Percentiles rank a stretch among this genome's conserved stretches.
Conservation (phyloP, 2,113 vertebrate species). For the Lycocorax pyrrhopterus region DNA sequence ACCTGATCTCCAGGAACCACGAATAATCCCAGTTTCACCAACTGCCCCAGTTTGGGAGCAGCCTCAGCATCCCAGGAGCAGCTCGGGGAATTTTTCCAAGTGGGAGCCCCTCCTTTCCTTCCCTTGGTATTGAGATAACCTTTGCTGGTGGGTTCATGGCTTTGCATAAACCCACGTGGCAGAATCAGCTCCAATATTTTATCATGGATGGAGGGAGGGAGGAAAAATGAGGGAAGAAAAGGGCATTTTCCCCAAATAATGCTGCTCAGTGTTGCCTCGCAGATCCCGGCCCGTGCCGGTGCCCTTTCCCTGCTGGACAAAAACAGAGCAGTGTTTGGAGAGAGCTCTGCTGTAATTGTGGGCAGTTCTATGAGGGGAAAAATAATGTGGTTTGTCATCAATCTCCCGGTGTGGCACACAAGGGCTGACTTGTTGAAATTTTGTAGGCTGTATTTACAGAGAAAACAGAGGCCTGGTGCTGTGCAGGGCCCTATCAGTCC, state of each 20-base stretch:
- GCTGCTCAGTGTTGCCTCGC: neutral
- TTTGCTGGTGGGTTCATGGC: neutral
- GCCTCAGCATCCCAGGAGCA: neutral
- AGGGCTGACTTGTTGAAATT: conserved; percentile 79
- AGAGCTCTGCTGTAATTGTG: conserved; percentile 65
- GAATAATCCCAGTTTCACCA: neutral
- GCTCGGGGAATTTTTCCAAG: neutral
- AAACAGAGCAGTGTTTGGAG: conserved; percentile 61
- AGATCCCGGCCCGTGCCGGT: neutral
- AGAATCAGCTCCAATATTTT: neutral
- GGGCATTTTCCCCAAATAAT: conserved; percentile 23
- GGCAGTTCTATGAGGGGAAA: conserved; percentile 67
- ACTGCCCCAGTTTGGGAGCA: neutral
- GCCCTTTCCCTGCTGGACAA: conserved; percentile 32
- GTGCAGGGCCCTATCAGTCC: conserved; percentile 61
- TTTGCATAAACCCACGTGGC: neutral
- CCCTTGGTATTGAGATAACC: neutral
- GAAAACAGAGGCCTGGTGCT: conserved; percentile 77
- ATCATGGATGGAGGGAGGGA: neutral
- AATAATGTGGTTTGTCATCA: conserved; percentile 80
- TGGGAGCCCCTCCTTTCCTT: neutral
- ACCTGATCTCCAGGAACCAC: neutral
- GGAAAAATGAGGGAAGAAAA: conserved; percentile 17
- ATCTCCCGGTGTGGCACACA: conserved; percentile 72
- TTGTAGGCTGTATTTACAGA: conserved; percentile 79